phyloP scores from a whole-genome alignment of 2,888 invertebrate genomes.

The Amorpha juglandis region DNA sequence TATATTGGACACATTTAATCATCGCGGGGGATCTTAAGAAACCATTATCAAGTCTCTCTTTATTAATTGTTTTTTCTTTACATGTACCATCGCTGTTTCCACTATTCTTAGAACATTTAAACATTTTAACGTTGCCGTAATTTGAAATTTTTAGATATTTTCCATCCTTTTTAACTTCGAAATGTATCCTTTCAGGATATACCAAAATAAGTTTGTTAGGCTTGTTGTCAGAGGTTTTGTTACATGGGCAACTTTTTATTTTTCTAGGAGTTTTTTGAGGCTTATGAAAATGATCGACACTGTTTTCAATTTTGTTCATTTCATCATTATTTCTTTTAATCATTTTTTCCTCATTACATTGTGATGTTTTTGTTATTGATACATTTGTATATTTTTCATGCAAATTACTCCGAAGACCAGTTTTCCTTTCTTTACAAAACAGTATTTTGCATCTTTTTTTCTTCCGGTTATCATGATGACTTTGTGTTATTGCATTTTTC shows the following conservation, averaged over 20 bases:
- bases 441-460: background rate
- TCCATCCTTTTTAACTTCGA: slow-evolving; percentile 15
- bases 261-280: background rate
- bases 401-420: background rate
- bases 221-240: background rate
- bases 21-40: background rate
- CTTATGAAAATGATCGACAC: background rate
- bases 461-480: background rate
- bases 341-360: background rate
- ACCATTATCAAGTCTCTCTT: too few species aligned
- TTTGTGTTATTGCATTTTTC: background rate
- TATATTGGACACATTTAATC: background rate
- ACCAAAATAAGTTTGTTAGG: slow-evolving; percentile 3
- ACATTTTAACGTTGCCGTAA: slow-evolving; percentile 9
- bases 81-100: background rate
- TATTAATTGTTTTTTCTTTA: background rate
- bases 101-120: background rate
- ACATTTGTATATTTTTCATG: background rate
- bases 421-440: background rate
- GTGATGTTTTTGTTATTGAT: background rate
- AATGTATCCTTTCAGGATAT: slow-evolving; percentile 9
- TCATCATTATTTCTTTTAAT: background rate
- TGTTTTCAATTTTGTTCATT: background rate
- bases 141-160: slow-evolving; percentile 14
- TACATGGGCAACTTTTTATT: slow-evolving; percentile 1